Conservation (phyloP, 2,888 invertebrate species). For the Synanthedon myopaeformis region DNA sequence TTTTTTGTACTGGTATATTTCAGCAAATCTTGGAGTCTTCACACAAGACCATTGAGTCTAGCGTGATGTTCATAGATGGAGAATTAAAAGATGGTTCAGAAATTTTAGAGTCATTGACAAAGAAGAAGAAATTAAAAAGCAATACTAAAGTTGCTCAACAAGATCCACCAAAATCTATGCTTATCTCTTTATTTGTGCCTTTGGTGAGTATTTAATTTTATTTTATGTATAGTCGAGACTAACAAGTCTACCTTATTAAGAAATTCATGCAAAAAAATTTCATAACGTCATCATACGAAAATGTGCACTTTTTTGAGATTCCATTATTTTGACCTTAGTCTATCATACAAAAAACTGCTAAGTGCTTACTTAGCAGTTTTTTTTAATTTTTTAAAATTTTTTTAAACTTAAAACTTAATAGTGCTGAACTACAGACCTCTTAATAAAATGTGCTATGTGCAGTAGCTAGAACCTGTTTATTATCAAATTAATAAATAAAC, state of each 20-base stretch:
- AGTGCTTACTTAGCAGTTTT: too few species aligned
- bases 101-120: constrained; percentile 72
- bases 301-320: too few species aligned
- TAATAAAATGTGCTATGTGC: too few species aligned
- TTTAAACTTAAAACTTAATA: too few species aligned
- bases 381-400: too few species aligned
- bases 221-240: not conserved
- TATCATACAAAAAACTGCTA: too few species aligned
- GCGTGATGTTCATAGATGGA: constrained; percentile 81
- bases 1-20: not conserved
- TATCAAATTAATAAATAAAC: too few species aligned
- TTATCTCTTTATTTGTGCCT: constrained; percentile 77
- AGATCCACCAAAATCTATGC: constrained; percentile 64
- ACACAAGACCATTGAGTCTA: constrained; percentile 70
- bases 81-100: constrained; percentile 74
- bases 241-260: not conserved
- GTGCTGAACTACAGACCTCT: too few species aligned
- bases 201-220: constrained; percentile 67
- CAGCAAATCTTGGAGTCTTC: constrained; percentile 73
- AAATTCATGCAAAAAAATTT: too few species aligned
- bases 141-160: constrained; percentile 45
- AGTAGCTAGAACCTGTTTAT: too few species aligned
- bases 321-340: too few species aligned
- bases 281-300: too few species aligned
- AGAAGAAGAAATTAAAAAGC: constrained; percentile 69